These are phyloP conservation scores for Trimorus sp. DNA, from an alignment of 2,888 invertebrate species.

Conservation along the genomic window DNA sequence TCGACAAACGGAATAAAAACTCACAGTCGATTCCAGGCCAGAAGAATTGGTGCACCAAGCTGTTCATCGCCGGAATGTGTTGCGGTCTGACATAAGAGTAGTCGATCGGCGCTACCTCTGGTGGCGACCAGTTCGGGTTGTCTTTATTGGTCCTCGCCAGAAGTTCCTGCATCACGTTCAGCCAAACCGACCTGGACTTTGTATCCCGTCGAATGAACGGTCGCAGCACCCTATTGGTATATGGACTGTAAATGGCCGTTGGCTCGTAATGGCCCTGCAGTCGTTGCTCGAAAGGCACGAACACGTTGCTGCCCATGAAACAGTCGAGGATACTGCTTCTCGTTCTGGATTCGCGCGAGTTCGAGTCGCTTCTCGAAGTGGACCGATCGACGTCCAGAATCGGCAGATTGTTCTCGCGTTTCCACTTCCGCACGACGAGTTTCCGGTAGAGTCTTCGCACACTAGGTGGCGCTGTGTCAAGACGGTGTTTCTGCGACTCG, in stretches of 20 bases:
- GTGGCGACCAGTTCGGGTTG: slow-evolving; percentile 78
- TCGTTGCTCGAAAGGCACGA: slow-evolving; percentile 77
- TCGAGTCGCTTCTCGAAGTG: slow-evolving; percentile 62
- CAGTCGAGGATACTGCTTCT: slow-evolving; percentile 75
- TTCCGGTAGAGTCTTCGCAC: slow-evolving; percentile 84
- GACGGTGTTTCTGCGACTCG: slow-evolving; percentile 71
- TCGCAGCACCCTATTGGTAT: slow-evolving; percentile 88
- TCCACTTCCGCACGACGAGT: slow-evolving; percentile 83
- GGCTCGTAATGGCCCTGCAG: slow-evolving; percentile 83
- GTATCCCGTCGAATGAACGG: slow-evolving; percentile 92
- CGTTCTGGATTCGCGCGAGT: slow-evolving; percentile 61
- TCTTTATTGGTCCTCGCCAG: slow-evolving; percentile 83
- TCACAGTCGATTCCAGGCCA: slow-evolving; percentile 97
- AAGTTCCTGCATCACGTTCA: slow-evolving; percentile 87
- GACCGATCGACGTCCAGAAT: slow-evolving; percentile 84
- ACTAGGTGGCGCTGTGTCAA: slow-evolving; percentile 74
- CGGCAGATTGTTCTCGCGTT: slow-evolving; percentile 83
- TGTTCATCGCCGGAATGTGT: slow-evolving; percentile 94
- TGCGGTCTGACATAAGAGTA: slow-evolving; percentile 94
- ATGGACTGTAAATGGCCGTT: slow-evolving; percentile 86
- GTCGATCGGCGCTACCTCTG: slow-evolving; percentile 86
- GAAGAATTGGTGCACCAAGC: slow-evolving; percentile 91
- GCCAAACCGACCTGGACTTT: slow-evolving; percentile 86
- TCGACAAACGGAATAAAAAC: slow-evolving; percentile 94
- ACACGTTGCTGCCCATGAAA: slow-evolving; percentile 72